Evolutionary conservation across 2,888 invertebrate species (phyloP), one percentile per base, ranked within the genome.

Genomic region (Rambutsinella grinnellia): DNA sequence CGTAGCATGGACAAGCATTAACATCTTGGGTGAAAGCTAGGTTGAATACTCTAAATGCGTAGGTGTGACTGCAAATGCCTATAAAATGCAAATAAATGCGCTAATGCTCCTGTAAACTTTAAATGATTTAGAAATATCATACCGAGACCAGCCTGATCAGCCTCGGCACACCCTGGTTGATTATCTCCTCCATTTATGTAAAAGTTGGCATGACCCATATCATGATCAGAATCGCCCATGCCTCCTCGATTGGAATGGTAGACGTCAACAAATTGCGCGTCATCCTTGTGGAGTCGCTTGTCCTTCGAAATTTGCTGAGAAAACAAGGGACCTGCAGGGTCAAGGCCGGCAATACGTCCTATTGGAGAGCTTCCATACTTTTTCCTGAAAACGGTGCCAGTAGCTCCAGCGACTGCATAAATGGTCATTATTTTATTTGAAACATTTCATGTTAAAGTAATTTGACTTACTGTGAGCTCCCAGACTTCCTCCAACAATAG

Each of bases 181-280:
- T 61, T 47, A 17, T 62, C 70, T 24, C 80, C 80, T 27, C 80
- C 80, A 62, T 80, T 80, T 0, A 80, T 60, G 53, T 69, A 80
- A 1, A 80, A 72, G 46, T 80, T 80, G 6, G 78, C 72, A 58
- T 80, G 61, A 13, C 72, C 80, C 3, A 72, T 78, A 66, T 78
- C 68, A 26, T 66, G 56, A 3, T 26, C 65, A 23, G 72, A 71
- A 36, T 78, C 78, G 19, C 80, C 80, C 21, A 80, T 69, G 51
- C 61, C 51, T 60, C 78, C 76, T 66, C 62, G 15, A 53, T 80
- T 24, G n/a, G 70, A 63, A 26, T 80, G 71, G 58, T 80, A 80
- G 65, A 80, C 76, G 56, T 80, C 80, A 13, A 80, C 80, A 57
- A 76, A 80, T 1, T 56, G 19, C 19, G 80, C 80, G 19, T 80